phyloP scores from a whole-genome alignment of 64 coral and sea anemone genomes.

The Porites lutea region DNA sequence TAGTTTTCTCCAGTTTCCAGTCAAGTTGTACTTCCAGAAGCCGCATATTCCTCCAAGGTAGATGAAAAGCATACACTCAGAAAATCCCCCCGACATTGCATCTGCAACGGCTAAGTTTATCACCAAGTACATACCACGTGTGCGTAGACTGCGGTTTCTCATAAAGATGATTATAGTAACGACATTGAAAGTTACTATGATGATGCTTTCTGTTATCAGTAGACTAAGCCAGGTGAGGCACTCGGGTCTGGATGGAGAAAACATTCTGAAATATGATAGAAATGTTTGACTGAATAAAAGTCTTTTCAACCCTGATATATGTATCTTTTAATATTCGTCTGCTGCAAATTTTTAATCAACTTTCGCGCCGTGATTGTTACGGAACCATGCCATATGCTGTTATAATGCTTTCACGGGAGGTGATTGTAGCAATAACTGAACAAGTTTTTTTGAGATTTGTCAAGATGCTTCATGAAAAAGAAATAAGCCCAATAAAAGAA shows the following conservation, averaged over 20 bases:
- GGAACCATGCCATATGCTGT: too few relatives aligned
- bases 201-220: background rate
- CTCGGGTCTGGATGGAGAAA: background rate
- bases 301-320: too few relatives aligned
- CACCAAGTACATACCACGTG: background rate
- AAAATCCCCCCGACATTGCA: background rate
- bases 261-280: too few relatives aligned
- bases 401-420: too few relatives aligned
- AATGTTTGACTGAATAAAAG: too few relatives aligned
- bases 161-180: background rate
- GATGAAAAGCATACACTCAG: rapidly evolving
- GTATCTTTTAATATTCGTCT: too few relatives aligned
- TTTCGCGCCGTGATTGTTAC: too few relatives aligned
- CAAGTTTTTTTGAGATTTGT: too few relatives aligned
- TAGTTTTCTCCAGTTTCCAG: background rate
- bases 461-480: too few relatives aligned
- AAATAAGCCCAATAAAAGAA: too few relatives aligned
- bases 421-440: too few relatives aligned
- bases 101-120: background rate
- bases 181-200: background rate
- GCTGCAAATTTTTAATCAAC: too few relatives aligned
- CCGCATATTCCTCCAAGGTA: background rate
- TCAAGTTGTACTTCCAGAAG: background rate
- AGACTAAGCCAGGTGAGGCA: background rate
- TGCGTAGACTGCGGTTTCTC: background rate